These are phyloP conservation scores for Artibeus lituratus DNA, from an alignment of 2,797 vertebrate species.

Conservation along the genomic window DNA sequence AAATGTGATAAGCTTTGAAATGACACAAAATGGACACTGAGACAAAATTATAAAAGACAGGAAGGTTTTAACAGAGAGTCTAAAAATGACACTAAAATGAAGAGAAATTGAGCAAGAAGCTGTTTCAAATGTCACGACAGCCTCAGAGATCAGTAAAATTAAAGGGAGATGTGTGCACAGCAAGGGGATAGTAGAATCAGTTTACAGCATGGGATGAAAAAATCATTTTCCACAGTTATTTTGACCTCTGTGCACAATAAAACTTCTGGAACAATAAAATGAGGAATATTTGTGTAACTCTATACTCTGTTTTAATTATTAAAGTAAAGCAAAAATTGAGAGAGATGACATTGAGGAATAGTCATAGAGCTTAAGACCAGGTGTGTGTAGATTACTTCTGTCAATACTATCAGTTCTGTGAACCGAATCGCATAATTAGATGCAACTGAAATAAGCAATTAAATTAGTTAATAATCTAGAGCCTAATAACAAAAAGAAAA, in stretches of 20 bases:
- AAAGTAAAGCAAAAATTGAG: background rate
- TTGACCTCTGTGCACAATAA: conserved; percentile 13
- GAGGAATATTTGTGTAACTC: background rate
- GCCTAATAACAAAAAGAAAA: background rate
- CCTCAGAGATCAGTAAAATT: conserved; percentile 28
- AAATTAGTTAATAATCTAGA: background rate
- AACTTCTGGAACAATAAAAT: conserved; percentile 16
- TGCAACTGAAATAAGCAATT: background rate
- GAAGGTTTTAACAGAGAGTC: background rate
- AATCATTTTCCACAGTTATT: conserved; percentile 21
- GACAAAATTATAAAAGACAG: conserved; percentile 25
- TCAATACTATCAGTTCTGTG: background rate
- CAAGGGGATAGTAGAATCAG: background rate
- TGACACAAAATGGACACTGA: conserved; percentile 50
- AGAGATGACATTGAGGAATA: background rate
- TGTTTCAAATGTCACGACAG: conserved; percentile 57
- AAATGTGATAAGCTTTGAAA: conserved; percentile 41
- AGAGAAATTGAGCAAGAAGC: conserved; percentile 33
- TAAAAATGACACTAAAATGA: background rate
- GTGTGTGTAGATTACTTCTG: background rate
- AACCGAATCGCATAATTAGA: background rate
- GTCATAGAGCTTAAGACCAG: background rate
- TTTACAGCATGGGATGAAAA: background rate
- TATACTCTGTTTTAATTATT: background rate
- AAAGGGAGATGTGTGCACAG: conserved; percentile 1